Percentiles rank a stretch among this genome's conserved stretches.
phyloP scores from a whole-genome alignment of 2,113 vertebrate genomes.

The Pomatorhinus ruficollis region DNA sequence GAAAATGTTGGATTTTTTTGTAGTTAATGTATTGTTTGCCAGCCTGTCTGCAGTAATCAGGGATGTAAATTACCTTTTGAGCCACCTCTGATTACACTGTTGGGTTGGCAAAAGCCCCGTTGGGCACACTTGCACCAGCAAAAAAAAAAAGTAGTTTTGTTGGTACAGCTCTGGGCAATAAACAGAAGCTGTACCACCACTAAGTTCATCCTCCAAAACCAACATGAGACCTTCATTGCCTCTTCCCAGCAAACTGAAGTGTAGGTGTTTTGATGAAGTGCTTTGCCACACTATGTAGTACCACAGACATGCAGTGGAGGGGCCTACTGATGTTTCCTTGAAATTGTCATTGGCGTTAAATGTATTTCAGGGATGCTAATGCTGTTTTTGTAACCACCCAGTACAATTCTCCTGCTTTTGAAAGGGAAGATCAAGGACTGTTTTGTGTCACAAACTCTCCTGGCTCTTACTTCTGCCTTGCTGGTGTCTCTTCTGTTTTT shows the following conservation, averaged over 20 bases:
- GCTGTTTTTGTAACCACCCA: neutral
- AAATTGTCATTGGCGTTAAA: neutral
- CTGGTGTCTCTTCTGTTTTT: neutral
- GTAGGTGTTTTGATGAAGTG: accelerated
- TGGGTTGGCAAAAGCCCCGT: neutral
- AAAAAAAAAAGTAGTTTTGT: neutral
- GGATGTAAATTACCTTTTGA: neutral
- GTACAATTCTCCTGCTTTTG: neutral
- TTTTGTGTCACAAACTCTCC: neutral
- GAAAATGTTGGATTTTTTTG: neutral
- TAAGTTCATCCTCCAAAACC: neutral
- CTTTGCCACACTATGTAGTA: neutral
- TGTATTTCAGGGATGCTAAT: neutral
- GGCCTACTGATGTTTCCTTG: neutral
- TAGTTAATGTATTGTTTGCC: neutral
- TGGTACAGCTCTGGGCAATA: neutral
- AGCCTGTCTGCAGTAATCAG: neutral
- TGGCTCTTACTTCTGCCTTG: neutral
- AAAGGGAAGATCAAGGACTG: neutral
- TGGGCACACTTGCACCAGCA: neutral
- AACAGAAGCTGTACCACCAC: neutral
- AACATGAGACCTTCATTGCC: neutral
- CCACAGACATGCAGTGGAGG: neutral
- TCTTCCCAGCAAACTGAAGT: neutral
- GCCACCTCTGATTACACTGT: neutral